Evolutionary conservation across 2,888 invertebrate genomes (phyloP), one percentile per base, ranked within the genome.

Genomic region (Megastigmus dorsalis): DNA sequence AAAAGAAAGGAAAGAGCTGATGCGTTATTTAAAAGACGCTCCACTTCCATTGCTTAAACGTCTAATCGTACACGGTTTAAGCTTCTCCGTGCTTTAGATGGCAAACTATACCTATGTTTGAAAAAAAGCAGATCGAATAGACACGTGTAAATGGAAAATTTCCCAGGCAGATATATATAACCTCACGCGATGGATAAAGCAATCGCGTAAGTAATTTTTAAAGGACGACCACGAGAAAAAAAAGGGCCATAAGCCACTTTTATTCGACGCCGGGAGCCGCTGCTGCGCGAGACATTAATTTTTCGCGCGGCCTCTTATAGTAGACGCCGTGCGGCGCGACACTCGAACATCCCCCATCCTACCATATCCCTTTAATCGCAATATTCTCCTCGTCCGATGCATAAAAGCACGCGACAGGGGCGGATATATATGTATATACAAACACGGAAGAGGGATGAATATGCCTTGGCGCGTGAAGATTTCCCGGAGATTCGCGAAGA

Each of bases 401-500:
- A 71, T 57, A 73, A 73, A 73, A 66, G 59, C 52, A 20, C 10
- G n/a, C 9, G n/a, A n/a, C 38, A 5, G 7, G 23, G 18, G 6
- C 5, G n/a, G n/a, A n/a, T n/a, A n/a, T n/a, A n/a, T n/a, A n/a
- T n/a, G n/a, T n/a, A n/a, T n/a, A n/a, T n/a, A n/a, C n/a, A n/a
- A n/a, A n/a, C n/a, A n/a, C n/a, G n/a, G n/a, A n/a, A n/a, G n/a
- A 13, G n/a, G 26, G n/a, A 18, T 13, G 59, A 59, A 66, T 72
- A 52, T 60, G 54, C 66, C 33, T 9, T 9, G 20, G 41, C 38
- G 68, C 41, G 59, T 20, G 54, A 67, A 73, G 59, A 73, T 59
- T 65, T 74, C 43, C 52, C 36, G 26, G 65, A 74, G 69, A 74
- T 74, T 74, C 74, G 45, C 74, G 74, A 59, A 69, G 74, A 74